A percentile compares a stretch with the other conserved stretches of the same genome.
Evolutionary conservation across 37 sponge, comb jelly and placozoan genomes (phyloP).

Genomic region (Chondrilla cf. caribensis): DNA sequence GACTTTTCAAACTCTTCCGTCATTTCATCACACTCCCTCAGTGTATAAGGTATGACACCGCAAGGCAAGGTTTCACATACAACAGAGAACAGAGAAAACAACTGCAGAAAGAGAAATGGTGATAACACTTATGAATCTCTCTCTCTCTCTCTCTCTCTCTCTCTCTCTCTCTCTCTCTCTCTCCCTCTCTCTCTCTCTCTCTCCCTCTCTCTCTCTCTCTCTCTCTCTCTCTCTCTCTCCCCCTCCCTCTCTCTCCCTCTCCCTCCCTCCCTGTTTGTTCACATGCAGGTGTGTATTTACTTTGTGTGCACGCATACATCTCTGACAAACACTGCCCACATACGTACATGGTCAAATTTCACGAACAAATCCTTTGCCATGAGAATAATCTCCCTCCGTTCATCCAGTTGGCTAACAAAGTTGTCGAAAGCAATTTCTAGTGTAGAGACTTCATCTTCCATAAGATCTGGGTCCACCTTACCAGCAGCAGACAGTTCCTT

Average conservation of each 20-base stretch:
- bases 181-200: constrained; percentile 47
- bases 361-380: constrained; percentile 21
- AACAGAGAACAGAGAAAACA: not conserved
- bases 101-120: not conserved
- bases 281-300: no score
- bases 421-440: constrained; percentile 28
- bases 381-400: constrained; percentile 53
- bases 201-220: constrained; percentile 39
- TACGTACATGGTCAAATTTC: not conserved
- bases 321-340: no score
- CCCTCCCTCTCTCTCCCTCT: constrained; percentile 37
- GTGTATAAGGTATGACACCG: not conserved
- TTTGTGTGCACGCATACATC: no score
- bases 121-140: no score
- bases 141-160: no score
- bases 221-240: constrained; percentile 35
- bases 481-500: constrained; percentile 17
- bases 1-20: not conserved
- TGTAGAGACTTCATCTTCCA: constrained; percentile 30
- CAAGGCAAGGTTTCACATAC: not conserved
- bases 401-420: constrained; percentile 44
- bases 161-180: constrained; percentile 48
- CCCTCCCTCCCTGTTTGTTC: constrained; percentile 13
- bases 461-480: constrained; percentile 23
- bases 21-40: not conserved